Evolutionary conservation across 1,140 invertebrate species (phyloP).

Genomic region (Ceratosolen fusciceps): DNA sequence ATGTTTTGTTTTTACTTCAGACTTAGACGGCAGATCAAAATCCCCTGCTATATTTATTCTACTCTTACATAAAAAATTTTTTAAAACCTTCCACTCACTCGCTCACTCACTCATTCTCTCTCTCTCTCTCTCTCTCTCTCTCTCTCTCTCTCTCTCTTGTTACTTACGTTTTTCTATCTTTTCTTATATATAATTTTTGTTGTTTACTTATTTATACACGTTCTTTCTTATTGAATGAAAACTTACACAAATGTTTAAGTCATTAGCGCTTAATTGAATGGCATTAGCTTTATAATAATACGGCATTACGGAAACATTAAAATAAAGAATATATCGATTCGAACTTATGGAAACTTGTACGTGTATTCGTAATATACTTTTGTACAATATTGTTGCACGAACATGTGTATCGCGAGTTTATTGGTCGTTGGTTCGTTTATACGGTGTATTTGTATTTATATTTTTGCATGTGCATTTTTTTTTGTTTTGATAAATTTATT

Average conservation of each 20-base stretch:
- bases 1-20: constrained; percentile 48
- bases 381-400: too few relatives aligned
- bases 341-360: constrained; percentile 18
- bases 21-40: constrained; percentile 25
- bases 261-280: constrained; percentile 47
- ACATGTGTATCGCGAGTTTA: background rate
- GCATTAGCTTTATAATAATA: constrained; percentile 32
- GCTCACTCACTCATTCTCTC: background rate
- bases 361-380: too few relatives aligned
- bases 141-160: constrained; percentile 25
- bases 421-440: background rate
- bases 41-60: constrained; percentile 14
- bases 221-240: constrained; percentile 48
- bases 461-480: background rate
- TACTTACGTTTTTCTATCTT: constrained; percentile 15
- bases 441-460: background rate
- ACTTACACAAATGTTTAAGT: constrained; percentile 41
- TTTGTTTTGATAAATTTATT: background rate
- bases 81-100: background rate
- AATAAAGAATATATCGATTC: constrained; percentile 30
- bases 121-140: constrained; percentile 33
- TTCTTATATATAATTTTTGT: constrained; percentile 21
- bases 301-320: constrained; percentile 38
- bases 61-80: constrained; percentile 32
- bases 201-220: constrained; percentile 11